Conservation (phyloP, 92 coral and sea anemone genomes). For the Epizoanthus fatuus region DNA sequence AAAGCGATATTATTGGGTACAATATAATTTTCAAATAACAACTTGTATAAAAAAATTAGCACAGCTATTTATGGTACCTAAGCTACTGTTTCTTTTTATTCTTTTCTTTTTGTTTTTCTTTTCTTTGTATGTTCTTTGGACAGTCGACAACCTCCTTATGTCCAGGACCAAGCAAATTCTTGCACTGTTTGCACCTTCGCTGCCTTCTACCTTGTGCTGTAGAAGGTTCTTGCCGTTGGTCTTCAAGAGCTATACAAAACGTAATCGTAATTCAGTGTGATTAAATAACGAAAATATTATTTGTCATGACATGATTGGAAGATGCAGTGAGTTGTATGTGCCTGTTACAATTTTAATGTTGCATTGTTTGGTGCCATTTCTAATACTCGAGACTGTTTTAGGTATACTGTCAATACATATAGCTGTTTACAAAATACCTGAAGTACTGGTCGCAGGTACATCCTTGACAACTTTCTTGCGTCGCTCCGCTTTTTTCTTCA, state of each 20-base stretch:
- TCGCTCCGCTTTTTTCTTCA: slow-evolving; percentile 16
- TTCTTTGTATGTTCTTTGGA: slow-evolving; percentile 44
- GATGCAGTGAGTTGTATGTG: background rate
- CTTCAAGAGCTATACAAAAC: background rate
- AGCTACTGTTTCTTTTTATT: background rate
- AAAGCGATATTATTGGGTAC: too few species aligned
- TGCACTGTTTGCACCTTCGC: slow-evolving; percentile 42
- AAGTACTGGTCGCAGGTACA: slow-evolving; percentile 10
- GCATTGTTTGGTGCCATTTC: too few species aligned
- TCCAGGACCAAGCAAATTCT: slow-evolving; percentile 42
- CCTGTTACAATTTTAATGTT: background rate
- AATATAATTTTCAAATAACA: too few species aligned
- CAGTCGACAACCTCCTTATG: slow-evolving; percentile 54
- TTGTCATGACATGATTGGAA: background rate
- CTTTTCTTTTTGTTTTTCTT: slow-evolving; percentile 10
- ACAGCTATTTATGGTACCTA: too few species aligned
- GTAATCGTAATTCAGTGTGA: background rate
- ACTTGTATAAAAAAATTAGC: too few species aligned
- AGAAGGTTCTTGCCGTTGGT: background rate
- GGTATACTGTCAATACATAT: too few species aligned
- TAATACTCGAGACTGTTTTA: too few species aligned
- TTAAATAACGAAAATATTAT: background rate
- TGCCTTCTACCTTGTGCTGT: slow-evolving; percentile 13
- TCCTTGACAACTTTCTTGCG: slow-evolving; percentile 23
- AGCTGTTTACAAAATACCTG: slow-evolving; percentile 3